Evolutionary conservation across 2,888 invertebrate species (phyloP).

Genomic region (Cantharis rustica): DNA sequence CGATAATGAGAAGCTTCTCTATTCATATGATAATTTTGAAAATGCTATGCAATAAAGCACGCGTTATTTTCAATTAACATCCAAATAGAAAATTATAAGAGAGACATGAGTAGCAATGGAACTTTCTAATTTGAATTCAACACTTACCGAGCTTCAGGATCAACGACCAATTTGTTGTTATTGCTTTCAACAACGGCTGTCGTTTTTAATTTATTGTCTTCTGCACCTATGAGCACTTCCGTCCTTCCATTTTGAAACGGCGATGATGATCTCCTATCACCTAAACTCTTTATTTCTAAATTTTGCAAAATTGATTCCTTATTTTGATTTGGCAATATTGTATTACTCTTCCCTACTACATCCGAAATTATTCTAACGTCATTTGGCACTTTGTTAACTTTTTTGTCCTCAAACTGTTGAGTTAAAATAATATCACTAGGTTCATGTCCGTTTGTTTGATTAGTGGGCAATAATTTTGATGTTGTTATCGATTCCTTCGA

Average conservation of each 20-base stretch:
- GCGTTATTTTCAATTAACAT: background rate
- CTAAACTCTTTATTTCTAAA: constrained; percentile 57
- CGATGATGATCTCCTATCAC: constrained; percentile 59
- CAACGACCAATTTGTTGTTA: constrained; percentile 61
- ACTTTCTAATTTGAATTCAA: constrained; percentile 5
- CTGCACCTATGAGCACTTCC: constrained; percentile 73
- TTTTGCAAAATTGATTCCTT: constrained; percentile 38
- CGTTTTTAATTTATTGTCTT: constrained; percentile 65
- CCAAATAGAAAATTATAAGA: background rate
- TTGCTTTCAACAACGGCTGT: constrained; percentile 64
- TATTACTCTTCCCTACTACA: constrained; percentile 14
- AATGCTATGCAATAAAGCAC: background rate
- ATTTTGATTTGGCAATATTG: constrained; percentile 25
- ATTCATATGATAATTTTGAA: background rate
- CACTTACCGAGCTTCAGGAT: constrained; percentile 64
- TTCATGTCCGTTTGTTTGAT: constrained; percentile 44
- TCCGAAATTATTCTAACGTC: constrained; percentile 42
- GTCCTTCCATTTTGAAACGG: constrained; percentile 74
- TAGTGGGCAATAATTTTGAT: constrained; percentile 43
- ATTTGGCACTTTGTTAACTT: constrained; percentile 44
- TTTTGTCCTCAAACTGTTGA: constrained; percentile 39
- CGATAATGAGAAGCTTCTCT: background rate
- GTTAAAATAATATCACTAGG: constrained; percentile 43
- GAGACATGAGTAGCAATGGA: background rate
- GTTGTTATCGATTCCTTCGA: constrained; percentile 53